phyloP scores from a whole-genome alignment of 2,888 invertebrate species.

The Pharmacophagus antenor region DNA sequence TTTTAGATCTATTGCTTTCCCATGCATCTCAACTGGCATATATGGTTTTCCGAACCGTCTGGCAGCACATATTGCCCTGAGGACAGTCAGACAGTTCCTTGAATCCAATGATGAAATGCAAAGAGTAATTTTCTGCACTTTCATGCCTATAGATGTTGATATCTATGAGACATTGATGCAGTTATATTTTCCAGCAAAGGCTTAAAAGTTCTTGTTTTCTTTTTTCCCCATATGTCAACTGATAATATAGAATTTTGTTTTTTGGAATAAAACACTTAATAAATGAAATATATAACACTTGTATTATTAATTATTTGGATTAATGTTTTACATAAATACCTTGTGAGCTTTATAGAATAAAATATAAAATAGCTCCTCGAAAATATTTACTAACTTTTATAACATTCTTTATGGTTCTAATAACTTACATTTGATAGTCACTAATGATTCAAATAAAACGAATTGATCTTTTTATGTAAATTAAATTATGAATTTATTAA shows the following conservation, averaged over 20 bases:
- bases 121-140: slow-evolving; percentile 90
- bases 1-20: slow-evolving; percentile 88
- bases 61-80: slow-evolving; percentile 88
- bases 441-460: too few species aligned
- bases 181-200: slow-evolving; percentile 84
- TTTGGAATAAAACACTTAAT: too few species aligned
- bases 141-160: slow-evolving; percentile 85
- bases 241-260: too few species aligned
- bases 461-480: too few species aligned
- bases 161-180: slow-evolving; percentile 87
- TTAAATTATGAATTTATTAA: too few species aligned
- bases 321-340: background rate
- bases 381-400: background rate
- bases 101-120: slow-evolving; percentile 79
- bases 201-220: slow-evolving; percentile 39
- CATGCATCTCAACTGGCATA: slow-evolving; percentile 95
- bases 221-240: too few species aligned
- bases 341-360: background rate
- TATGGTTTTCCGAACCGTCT: slow-evolving; percentile 91
- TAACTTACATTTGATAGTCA: too few species aligned
- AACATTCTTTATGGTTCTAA: background rate
- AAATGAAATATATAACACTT: background rate
- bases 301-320: background rate
- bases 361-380: background rate
- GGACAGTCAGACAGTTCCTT: slow-evolving; percentile 84